phyloP scores from a whole-genome alignment of 2,113 vertebrate species.

The Charina bottae region DNA sequence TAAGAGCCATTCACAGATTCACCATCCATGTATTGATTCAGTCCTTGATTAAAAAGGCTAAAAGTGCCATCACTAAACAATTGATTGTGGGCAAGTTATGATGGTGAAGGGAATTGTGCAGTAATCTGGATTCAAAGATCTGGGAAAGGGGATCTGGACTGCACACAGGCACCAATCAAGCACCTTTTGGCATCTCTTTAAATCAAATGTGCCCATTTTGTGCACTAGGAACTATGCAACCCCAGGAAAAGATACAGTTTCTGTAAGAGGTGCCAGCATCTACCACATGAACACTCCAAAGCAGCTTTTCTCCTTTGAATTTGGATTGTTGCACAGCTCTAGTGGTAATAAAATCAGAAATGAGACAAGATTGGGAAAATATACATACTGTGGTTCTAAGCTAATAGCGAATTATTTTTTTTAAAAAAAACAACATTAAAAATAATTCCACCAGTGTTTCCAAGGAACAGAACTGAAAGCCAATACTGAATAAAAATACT shows the following conservation, averaged over 20 bases:
- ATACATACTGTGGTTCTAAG: background rate
- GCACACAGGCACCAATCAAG: background rate
- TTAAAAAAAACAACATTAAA: constrained; percentile 3
- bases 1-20: background rate
- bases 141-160: background rate
- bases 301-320: background rate
- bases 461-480: constrained; percentile 50
- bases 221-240: background rate
- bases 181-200: background rate
- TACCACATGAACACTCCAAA: background rate
- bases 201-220: background rate
- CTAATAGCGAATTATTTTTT: background rate
- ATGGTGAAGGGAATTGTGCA: background rate
- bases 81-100: background rate
- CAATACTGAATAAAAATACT: constrained; percentile 47
- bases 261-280: background rate
- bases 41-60: background rate
- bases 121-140: background rate
- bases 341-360: background rate
- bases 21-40: background rate
- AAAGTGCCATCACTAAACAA: background rate
- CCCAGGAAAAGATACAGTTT: background rate
- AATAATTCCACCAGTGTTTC: constrained; percentile 47
- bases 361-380: background rate
- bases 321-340: background rate